These are phyloP conservation scores for Pelecanoides urinatrix DNA, from an alignment of 2,113 vertebrate species.

Conservation along the genomic window DNA sequence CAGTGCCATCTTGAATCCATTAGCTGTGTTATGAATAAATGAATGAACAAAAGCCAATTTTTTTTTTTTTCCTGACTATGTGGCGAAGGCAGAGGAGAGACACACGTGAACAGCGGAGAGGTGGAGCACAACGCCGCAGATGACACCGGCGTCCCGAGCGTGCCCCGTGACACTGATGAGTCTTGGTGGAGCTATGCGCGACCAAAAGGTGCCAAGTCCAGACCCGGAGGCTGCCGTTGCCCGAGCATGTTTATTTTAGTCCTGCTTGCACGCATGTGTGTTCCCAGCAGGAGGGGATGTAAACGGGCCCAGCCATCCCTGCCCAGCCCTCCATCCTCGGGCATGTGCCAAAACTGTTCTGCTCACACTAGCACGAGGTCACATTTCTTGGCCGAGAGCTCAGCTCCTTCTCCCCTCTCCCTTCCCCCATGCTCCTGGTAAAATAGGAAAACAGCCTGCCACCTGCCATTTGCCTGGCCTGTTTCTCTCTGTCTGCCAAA, in stretches of 20 bases:
- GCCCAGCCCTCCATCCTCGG: neutral
- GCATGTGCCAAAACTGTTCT: conserved; percentile 1
- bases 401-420: neutral
- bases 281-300: neutral
- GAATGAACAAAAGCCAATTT: neutral
- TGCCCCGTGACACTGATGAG: accelerated
- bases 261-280: neutral
- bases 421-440: conserved; percentile 5
- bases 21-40: neutral
- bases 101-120: neutral
- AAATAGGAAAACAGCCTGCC: conserved; percentile 56
- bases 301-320: neutral
- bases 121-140: accelerated
- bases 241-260: neutral
- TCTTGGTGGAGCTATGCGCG: accelerated
- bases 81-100: neutral
- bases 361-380: neutral
- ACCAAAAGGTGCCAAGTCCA: neutral
- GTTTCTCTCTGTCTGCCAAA: conserved; percentile 47
- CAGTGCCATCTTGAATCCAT: neutral
- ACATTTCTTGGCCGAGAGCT: conserved; percentile 10
- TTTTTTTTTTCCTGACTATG: neutral
- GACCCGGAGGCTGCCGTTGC: neutral
- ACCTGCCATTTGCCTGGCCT: conserved; percentile 61
- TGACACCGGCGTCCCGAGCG: accelerated